These are phyloP conservation scores for Pollenia griseotomentosa DNA, from an alignment of 2,888 invertebrate species.

Conservation along the genomic window DNA sequence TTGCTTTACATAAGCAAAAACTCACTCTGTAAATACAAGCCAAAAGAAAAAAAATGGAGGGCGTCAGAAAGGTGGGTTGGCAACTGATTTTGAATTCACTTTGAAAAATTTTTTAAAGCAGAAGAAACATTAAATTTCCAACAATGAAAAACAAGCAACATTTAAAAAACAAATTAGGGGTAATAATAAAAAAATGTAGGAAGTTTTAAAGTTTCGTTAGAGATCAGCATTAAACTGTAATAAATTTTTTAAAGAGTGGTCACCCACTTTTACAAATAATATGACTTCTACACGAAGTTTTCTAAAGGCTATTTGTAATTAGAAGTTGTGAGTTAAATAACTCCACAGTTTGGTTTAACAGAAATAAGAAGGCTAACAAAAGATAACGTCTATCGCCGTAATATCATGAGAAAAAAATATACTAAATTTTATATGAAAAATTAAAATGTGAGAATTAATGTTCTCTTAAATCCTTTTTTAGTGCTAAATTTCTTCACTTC, in stretches of 20 bases:
- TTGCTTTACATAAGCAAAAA: conserved; percentile 19
- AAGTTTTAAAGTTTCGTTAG: conserved; percentile 19
- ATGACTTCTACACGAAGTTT: too few species aligned
- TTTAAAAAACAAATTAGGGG: background rate
- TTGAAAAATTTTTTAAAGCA: conserved; percentile 12
- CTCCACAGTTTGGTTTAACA: too few species aligned
- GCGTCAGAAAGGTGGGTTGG: background rate
- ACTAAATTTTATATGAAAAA: too few species aligned
- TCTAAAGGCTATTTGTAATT: too few species aligned
- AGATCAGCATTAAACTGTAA: conserved; percentile 3
- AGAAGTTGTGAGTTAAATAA: too few species aligned
- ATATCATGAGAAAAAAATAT: too few species aligned
- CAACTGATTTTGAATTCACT: conserved; percentile 34
- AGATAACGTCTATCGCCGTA: too few species aligned
- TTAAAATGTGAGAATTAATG: too few species aligned
- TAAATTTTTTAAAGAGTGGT: conserved; percentile 9
- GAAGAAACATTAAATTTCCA: conserved; percentile 61
- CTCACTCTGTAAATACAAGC: background rate
- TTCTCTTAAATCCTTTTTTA: too few species aligned
- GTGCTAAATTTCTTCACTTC: too few species aligned
- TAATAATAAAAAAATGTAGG: background rate
- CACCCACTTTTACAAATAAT: background rate
- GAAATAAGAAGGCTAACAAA: too few species aligned
- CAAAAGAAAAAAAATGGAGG: background rate
- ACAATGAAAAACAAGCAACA: conserved; percentile 39